Percentiles rank a stretch among this genome's conserved stretches.
These are phyloP conservation scores for Autographa gamma DNA, from an alignment of 2,888 invertebrate species.

Conservation along the genomic window DNA sequence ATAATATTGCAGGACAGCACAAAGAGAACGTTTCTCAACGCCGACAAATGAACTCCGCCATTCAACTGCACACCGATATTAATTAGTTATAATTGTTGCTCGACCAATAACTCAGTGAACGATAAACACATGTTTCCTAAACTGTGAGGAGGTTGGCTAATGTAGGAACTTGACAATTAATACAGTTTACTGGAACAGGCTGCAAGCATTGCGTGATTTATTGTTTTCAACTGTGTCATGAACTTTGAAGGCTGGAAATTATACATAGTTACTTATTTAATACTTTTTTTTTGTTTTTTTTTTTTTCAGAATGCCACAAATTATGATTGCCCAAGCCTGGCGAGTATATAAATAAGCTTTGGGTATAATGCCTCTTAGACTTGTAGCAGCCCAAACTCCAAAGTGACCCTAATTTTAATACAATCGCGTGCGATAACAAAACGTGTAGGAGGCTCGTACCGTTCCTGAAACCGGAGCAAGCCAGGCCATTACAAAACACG, in stretches of 20 bases:
- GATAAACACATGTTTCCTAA: neutral
- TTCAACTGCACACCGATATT: constrained; percentile 7
- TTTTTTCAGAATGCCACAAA: no score
- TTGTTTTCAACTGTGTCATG: neutral
- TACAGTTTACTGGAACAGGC: neutral
- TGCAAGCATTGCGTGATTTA: neutral
- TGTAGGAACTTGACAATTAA: constrained; percentile 12
- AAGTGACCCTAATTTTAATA: neutral
- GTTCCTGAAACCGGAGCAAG: constrained; percentile 4
- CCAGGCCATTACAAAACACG: neutral
- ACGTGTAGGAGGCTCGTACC: neutral
- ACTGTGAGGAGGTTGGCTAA: constrained; percentile 7
- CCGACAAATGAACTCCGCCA: constrained; percentile 4
- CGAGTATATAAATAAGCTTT: no score
- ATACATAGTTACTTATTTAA: no score
- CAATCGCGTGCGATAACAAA: neutral
- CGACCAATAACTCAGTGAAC: constrained; percentile 1
- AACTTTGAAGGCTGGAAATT: neutral
- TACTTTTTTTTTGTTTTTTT: no score
- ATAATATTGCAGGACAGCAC: neutral
- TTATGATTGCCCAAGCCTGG: no score
- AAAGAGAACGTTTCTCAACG: constrained; percentile 4
- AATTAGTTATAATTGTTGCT: constrained; percentile 11
- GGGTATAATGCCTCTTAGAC: neutral
- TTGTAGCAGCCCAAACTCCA: neutral